Conservation (phyloP, 1,140 invertebrate species). For the Anoplolepis gracilipes region DNA sequence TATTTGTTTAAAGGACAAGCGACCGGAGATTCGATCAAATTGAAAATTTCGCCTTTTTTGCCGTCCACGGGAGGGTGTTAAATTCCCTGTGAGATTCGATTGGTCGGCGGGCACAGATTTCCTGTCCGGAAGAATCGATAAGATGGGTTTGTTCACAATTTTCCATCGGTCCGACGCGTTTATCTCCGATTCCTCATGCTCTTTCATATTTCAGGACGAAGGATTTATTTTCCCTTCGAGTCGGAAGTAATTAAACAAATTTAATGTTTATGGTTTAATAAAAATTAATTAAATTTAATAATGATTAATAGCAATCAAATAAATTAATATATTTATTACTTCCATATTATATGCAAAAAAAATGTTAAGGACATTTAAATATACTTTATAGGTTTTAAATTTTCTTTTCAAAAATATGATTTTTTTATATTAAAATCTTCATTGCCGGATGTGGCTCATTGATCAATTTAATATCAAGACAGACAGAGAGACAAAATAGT, state of each 20-base stretch:
- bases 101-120: slow-evolving; percentile 80
- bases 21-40: slow-evolving; percentile 84
- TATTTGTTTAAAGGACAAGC: slow-evolving; percentile 75
- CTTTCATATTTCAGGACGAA: background rate
- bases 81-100: slow-evolving; percentile 86
- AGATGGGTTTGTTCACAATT: slow-evolving; percentile 75
- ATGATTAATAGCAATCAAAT: background rate
- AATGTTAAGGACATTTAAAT: background rate
- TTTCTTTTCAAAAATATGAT: background rate
- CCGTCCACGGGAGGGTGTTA: slow-evolving; percentile 81
- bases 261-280: background rate
- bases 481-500: background rate
- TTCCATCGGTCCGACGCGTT: slow-evolving; percentile 53
- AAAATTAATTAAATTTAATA: background rate
- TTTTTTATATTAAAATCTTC: background rate
- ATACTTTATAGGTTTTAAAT: background rate
- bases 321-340: background rate
- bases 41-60: slow-evolving; percentile 83
- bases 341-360: background rate
- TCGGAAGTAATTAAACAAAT: background rate
- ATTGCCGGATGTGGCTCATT: background rate
- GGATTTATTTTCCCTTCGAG: background rate
- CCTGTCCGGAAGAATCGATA: slow-evolving; percentile 78
- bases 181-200: slow-evolving; percentile 23
- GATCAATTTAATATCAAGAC: slow-evolving; percentile 2